These are phyloP conservation scores for Gymnogyps californianus DNA, from an alignment of 2,113 vertebrate species.

Conservation along the genomic window DNA sequence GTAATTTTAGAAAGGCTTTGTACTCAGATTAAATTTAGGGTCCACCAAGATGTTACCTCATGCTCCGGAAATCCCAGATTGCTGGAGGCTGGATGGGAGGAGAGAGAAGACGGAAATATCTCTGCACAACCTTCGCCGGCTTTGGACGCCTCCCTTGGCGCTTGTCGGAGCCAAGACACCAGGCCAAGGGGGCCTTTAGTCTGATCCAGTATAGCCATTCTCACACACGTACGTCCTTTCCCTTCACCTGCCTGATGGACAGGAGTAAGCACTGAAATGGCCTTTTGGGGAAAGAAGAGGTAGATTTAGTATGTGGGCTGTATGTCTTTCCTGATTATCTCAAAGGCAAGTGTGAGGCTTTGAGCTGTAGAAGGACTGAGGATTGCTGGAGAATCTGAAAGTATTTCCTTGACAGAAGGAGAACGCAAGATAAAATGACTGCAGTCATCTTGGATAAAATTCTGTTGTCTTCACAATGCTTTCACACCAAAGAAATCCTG, in stretches of 20 bases:
- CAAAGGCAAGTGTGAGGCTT: not conserved
- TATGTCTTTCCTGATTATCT: not conserved
- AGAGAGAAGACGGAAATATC: not conserved
- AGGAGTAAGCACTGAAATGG: not conserved
- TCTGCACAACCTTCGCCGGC: not conserved
- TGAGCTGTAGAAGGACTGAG: not conserved
- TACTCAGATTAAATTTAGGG: not conserved
- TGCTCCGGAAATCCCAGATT: conserved; percentile 9
- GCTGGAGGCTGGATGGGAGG: not conserved
- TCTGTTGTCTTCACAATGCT: not conserved
- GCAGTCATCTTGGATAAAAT: not conserved
- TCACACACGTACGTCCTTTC: accelerated
- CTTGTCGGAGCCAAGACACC: not conserved
- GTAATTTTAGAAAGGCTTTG: not conserved
- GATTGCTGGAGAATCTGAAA: not conserved
- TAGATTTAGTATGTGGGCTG: not conserved
- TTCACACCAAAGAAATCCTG: not conserved
- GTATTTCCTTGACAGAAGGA: not conserved
- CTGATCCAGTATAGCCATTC: not conserved
- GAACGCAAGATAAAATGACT: not conserved
- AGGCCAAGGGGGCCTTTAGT: not conserved
- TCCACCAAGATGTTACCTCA: not conserved
- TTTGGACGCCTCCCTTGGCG: not conserved
- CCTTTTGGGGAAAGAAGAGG: not conserved
- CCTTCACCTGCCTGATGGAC: not conserved